Percentiles rank a stretch among this genome's conserved stretches.
phyloP scores from a whole-genome alignment of 23 tunicate species.

The Halocynthia roretzi region DNA sequence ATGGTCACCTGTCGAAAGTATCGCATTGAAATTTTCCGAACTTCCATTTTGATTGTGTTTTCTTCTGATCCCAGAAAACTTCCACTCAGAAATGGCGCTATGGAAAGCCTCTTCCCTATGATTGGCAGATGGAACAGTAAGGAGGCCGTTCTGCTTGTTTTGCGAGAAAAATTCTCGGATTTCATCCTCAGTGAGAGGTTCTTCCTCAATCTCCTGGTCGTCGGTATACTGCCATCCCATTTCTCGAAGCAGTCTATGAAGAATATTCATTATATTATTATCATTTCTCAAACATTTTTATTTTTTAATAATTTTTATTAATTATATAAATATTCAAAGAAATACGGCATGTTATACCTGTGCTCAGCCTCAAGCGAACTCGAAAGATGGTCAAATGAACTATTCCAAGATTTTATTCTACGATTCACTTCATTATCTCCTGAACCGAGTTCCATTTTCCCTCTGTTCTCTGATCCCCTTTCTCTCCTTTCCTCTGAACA shows the following conservation, averaged over 20 bases:
- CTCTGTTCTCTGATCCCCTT: too few relatives aligned
- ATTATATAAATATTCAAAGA: background rate
- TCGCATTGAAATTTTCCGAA: background rate
- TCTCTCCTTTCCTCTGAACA: too few relatives aligned
- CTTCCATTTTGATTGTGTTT: background rate
- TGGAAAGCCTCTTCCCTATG: conserved; percentile 38
- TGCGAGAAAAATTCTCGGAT: conserved; percentile 44
- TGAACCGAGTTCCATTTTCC: too few relatives aligned
- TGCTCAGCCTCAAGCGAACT: conserved; percentile 6
- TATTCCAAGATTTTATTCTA: too few relatives aligned
- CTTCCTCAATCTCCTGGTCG: conserved; percentile 21
- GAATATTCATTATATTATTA: background rate
- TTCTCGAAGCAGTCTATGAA: conserved; percentile 5
- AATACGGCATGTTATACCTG: background rate
- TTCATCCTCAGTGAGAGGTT: conserved; percentile 58
- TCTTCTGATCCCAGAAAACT: conserved; percentile 19
- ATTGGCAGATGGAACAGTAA: conserved; percentile 31
- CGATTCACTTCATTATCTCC: too few relatives aligned
- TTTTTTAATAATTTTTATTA: too few relatives aligned
- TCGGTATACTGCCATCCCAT: conserved; percentile 11
- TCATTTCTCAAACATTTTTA: background rate
- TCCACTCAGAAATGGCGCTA: conserved; percentile 42
- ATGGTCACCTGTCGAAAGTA: background rate
- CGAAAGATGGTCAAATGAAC: background rate
- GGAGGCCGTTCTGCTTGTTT: conserved; percentile 34